Evolutionary conservation across 2,113 vertebrate genomes (phyloP), one percentile per base, ranked within the genome.

Genomic region (Echinops telfairi): DNA sequence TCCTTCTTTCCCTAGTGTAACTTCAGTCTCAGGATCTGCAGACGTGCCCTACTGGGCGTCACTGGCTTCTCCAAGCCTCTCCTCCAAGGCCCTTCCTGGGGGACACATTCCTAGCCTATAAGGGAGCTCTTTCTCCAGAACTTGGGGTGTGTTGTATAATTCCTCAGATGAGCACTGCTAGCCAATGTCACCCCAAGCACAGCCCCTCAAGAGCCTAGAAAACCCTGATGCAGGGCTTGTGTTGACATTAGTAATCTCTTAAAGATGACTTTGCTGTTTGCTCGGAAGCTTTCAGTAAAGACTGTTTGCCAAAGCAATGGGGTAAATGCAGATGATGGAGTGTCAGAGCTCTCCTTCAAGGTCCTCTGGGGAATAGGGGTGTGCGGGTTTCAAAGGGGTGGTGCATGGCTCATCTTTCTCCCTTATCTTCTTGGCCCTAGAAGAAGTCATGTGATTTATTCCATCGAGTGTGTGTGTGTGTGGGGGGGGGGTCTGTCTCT

Each of bases 191-290:
- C 94, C 92, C 43, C 8, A 66, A 68, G 33, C 81, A 38, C 12
- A 53, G 75, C 58, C 58, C 40, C 2, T 6, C 29, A 62, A 81
- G 91, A 91, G 70, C 84, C 89, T 53, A 68, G 66, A 91, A 92
- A 93, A 90, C 77, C 88, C 95, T 66, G 40, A 92, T 12, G 70
- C 90, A 73, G 0, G 0, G 43, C 83, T 38, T 31, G 29, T 96
- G 82, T 78, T 96, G 95, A 95, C 93, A 81, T 27, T 88, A 66
- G 75, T 96, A 90, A 97, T 91, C 85, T 83, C 88, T 47, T 83
- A 91, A 94, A 95, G 85, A 96, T 90, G 85, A 82, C 94, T 91
- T 88, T 96, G 82, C 89, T 2, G 0, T 96, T 94, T 97, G 82
- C 87, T 80, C 89, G 91, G 88, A 94, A 87, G 87, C 89, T 96